phyloP scores from a whole-genome alignment of 2,113 vertebrate genomes.

The Porphyrio hochstetteri region DNA sequence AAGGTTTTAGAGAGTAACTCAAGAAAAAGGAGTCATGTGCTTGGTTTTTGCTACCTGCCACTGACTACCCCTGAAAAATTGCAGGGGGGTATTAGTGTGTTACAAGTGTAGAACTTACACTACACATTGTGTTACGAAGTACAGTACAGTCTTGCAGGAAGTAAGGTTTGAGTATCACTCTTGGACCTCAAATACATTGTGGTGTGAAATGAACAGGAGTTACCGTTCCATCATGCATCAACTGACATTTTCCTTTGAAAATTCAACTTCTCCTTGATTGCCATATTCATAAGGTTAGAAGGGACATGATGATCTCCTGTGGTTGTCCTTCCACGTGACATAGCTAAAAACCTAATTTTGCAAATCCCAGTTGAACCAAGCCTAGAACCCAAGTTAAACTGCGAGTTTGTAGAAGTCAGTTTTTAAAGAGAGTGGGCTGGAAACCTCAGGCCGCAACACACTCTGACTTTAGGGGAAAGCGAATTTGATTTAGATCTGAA shows the following conservation, averaged over 20 bases:
- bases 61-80: not conserved
- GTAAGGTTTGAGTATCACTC: not conserved
- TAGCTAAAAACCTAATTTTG: not conserved
- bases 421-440: not conserved
- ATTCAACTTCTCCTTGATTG: not conserved
- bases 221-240: not conserved
- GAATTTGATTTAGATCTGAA: slow-evolving; percentile 43
- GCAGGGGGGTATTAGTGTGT: not conserved
- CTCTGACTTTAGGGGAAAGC: not conserved
- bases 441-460: not conserved
- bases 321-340: not conserved
- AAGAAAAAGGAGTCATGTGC: not conserved
- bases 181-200: not conserved
- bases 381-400: not conserved
- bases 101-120: not conserved
- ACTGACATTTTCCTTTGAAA: slow-evolving; percentile 8
- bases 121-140: not conserved
- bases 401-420: not conserved
- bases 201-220: slow-evolving; percentile 20
- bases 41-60: not conserved
- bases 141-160: not conserved
- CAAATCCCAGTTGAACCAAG: not conserved
- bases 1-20: not conserved
- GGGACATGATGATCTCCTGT: not conserved
- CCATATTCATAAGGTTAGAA: not conserved